These are phyloP conservation scores for Pithys albifrons DNA, from an alignment of 2,113 vertebrate genomes.

Conservation along the genomic window DNA sequence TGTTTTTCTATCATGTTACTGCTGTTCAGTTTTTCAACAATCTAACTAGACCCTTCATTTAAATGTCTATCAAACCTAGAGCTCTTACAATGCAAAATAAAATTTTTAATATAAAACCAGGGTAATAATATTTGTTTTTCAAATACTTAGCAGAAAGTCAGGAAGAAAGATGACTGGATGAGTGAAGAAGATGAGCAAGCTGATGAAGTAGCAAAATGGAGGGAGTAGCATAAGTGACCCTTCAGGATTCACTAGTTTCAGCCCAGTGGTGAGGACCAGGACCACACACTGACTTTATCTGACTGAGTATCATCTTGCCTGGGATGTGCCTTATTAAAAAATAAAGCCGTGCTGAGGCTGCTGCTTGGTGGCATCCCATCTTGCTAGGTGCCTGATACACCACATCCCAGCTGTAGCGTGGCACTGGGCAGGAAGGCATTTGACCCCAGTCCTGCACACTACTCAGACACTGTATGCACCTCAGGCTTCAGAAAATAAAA, in stretches of 20 bases:
- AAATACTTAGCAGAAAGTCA: background rate
- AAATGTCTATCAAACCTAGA: background rate
- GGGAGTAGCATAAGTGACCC: background rate
- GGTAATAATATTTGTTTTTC: background rate
- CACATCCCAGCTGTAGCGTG: background rate
- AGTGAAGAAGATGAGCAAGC: background rate
- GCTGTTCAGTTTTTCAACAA: background rate
- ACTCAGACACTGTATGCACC: background rate
- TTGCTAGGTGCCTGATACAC: fast-evolving
- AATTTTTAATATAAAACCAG: background rate
- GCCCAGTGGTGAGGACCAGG: background rate
- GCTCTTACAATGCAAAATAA: background rate
- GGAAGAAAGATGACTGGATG: background rate
- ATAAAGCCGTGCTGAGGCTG: fast-evolving
- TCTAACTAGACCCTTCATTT: background rate
- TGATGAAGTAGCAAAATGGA: background rate
- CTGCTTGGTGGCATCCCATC: background rate
- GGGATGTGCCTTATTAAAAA: background rate
- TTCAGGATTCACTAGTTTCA: background rate
- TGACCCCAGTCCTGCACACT: background rate
- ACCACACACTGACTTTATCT: background rate
- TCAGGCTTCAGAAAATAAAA: background rate
- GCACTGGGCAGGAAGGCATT: background rate
- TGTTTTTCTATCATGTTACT: background rate
- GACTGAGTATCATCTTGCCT: background rate